Evolutionary conservation across 2,888 invertebrate species (phyloP).

Genomic region (Ctenicera cuprea): DNA sequence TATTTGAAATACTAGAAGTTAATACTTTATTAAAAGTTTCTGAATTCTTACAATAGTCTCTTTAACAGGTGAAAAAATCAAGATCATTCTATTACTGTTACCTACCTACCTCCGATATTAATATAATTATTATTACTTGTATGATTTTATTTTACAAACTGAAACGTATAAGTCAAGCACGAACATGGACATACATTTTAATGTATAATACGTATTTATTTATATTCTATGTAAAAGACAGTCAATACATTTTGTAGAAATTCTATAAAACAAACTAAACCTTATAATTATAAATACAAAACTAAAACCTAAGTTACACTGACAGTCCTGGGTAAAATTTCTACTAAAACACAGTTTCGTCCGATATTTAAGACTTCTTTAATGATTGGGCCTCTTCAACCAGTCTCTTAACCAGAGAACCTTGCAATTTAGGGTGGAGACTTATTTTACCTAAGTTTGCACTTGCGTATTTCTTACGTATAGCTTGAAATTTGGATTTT

Average conservation of each 20-base stretch:
- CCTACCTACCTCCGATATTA: no score
- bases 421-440: conserved; percentile 77
- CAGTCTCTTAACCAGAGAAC: conserved; percentile 66
- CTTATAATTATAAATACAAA: conserved; percentile 4
- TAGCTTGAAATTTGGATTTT: conserved; percentile 81
- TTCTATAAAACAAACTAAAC: neutral
- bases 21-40: no score
- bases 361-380: neutral
- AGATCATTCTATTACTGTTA: neutral
- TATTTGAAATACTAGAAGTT: no score
- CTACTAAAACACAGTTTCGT: no score
- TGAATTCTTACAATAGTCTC: neutral
- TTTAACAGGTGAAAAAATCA: neutral
- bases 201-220: neutral
- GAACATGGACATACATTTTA: neutral
- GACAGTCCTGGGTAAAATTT: neutral
- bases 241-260: conserved; percentile 4
- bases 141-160: neutral
- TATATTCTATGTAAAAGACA: neutral
- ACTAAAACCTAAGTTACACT: conserved; percentile 5
- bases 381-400: conserved; percentile 37
- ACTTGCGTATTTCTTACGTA: conserved; percentile 80
- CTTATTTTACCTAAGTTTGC: conserved; percentile 80
- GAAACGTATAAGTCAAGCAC: neutral
- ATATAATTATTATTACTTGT: no score